These are phyloP conservation scores for Aphis gossypii DNA, from an alignment of 1,140 invertebrate genomes.

Conservation along the genomic window DNA sequence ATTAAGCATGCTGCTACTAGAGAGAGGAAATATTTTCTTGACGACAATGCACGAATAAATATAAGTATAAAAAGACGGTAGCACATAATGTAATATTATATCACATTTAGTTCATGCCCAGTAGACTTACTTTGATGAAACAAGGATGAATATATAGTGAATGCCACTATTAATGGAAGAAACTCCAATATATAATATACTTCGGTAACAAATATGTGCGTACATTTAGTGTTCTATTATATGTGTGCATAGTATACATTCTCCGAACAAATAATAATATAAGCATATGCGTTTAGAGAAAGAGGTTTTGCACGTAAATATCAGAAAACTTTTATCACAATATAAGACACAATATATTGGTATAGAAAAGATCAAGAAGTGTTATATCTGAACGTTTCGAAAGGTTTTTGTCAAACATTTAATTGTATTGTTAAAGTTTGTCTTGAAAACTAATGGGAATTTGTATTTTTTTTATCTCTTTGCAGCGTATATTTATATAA, in stretches of 20 bases:
- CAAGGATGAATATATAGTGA: not conserved
- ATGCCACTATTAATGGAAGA: not conserved
- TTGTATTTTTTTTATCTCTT: not conserved
- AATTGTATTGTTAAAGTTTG: not conserved
- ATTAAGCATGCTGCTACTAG: not conserved
- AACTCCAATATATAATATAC: not conserved
- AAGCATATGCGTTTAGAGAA: not conserved
- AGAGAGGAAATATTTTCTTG: not conserved
- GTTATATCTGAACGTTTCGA: not conserved
- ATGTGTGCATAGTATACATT: not conserved
- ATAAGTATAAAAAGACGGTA: not conserved
- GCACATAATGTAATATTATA: constrained; percentile 6
- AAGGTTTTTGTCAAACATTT: not conserved
- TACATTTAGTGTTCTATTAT: not conserved
- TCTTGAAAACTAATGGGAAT: not conserved
- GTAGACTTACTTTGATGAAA: not conserved
- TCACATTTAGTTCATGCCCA: not conserved
- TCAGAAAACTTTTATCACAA: not conserved
- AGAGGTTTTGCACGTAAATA: not conserved
- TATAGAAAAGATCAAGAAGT: not conserved
- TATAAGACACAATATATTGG: not conserved
- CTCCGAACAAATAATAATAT: not conserved
- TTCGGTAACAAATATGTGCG: not conserved
- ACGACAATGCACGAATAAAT: not conserved
- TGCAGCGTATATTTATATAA: not conserved